A percentile compares a stretch with the other conserved stretches of the same genome.
Evolutionary conservation across 2,113 vertebrate species (phyloP).

Genomic region (Acrocephalus kingi): DNA sequence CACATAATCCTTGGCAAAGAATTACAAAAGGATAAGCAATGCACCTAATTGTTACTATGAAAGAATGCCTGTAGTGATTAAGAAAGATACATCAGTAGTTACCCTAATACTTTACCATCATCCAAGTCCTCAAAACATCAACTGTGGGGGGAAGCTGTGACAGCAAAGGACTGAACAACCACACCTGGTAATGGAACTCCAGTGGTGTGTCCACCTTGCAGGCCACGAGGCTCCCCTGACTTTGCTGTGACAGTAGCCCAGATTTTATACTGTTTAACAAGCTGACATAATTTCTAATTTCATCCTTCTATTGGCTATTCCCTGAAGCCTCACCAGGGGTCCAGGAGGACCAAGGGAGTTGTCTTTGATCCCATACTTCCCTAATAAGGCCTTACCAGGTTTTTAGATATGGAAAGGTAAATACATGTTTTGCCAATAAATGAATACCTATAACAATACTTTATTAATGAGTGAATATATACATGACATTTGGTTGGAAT

Average conservation of each 20-base stretch:
- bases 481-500: neutral
- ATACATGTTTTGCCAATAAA: neutral
- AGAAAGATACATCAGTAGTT: neutral
- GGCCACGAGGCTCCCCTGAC: neutral
- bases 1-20: neutral
- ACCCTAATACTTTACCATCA: neutral
- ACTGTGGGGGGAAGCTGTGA: neutral
- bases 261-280: neutral
- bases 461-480: neutral
- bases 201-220: neutral
- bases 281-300: neutral
- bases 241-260: neutral
- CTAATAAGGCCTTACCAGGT: neutral
- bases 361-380: neutral
- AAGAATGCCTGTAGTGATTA: neutral
- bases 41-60: neutral
- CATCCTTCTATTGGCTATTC: neutral
- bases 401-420: neutral
- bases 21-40: neutral
- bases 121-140: neutral
- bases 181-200: fast-evolving
- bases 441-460: neutral
- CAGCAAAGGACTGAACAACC: neutral
- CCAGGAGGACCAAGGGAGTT: neutral
- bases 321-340: neutral